Evolutionary conservation across 2,797 vertebrate genomes (phyloP).

Genomic region (Acanthurus tractus): DNA sequence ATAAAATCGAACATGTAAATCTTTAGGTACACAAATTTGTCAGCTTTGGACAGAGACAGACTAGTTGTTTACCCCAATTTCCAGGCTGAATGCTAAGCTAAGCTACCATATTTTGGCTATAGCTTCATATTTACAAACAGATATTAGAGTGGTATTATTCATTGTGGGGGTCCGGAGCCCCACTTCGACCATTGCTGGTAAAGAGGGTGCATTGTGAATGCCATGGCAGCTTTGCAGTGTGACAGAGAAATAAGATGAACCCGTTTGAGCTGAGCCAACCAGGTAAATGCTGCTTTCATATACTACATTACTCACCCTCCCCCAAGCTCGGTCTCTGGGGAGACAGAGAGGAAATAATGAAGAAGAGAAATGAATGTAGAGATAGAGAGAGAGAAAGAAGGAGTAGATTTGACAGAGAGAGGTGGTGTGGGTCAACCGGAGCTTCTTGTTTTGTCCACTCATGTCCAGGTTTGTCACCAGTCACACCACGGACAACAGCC

Average conservation of each 20-base stretch:
- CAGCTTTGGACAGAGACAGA: background rate
- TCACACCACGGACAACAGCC: conserved; percentile 49
- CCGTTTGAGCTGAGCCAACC: conserved; percentile 67
- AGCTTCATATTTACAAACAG: background rate
- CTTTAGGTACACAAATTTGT: background rate
- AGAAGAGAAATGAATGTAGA: conserved; percentile 67
- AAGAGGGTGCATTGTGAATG: conserved; percentile 35
- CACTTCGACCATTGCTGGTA: too few species aligned
- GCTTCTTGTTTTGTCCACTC: conserved; percentile 65
- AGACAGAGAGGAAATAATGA: conserved; percentile 71
- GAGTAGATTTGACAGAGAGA: conserved; percentile 37
- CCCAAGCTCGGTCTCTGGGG: conserved; percentile 55
- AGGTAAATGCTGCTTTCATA: conserved; percentile 80
- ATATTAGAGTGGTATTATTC: background rate
- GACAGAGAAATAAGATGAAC: conserved; percentile 71
- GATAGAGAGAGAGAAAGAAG: conserved; percentile 12
- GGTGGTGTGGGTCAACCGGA: conserved; percentile 59
- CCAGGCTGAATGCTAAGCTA: background rate
- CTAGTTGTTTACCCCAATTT: background rate
- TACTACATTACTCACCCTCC: conserved; percentile 75
- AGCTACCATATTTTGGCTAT: too few species aligned
- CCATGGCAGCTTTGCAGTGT: conserved; percentile 50
- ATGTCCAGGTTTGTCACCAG: conserved; percentile 54
- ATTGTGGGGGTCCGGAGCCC: background rate
- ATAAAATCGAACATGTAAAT: too few species aligned